These are phyloP conservation scores for Dicentrarchus labrax DNA, from an alignment of 2,113 vertebrate species.

Conservation along the genomic window DNA sequence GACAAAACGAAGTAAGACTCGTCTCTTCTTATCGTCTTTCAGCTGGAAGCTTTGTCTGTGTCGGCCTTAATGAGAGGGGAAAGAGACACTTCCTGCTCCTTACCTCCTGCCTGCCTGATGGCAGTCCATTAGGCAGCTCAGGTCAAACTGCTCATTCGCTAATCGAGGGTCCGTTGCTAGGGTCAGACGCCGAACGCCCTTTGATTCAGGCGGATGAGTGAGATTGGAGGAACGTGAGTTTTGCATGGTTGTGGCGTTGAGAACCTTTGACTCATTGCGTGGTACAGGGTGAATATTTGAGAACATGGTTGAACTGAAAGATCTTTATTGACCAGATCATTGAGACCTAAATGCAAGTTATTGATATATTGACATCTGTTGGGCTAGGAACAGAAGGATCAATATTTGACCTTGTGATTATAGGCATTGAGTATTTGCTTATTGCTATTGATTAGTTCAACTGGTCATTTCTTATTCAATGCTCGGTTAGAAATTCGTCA, in stretches of 20 bases:
- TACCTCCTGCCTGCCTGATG: conserved; percentile 51
- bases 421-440: conserved; percentile 4
- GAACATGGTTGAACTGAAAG: conserved; percentile 3
- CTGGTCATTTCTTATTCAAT: neutral
- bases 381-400: conserved; percentile 22
- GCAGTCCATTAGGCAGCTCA: conserved; percentile 52
- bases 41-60: conserved; percentile 53
- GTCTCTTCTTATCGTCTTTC: conserved; percentile 47
- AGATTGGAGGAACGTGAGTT: conserved; percentile 11
- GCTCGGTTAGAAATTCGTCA: neutral
- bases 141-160: conserved; percentile 62
- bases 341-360: conserved; percentile 12
- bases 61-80: conserved; percentile 68
- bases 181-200: conserved; percentile 35
- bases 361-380: conserved; percentile 34
- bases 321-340: neutral
- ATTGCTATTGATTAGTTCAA: conserved; percentile 5
- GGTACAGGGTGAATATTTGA: conserved; percentile 2
- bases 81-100: conserved; percentile 54
- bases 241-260: conserved; percentile 8
- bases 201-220: conserved; percentile 24
- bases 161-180: conserved; percentile 47
- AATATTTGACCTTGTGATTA: conserved; percentile 41
- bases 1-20: conserved; percentile 46
- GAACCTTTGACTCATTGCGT: conserved; percentile 2